Base-by-base conservation (phyloP, 35 echinoderm and acorn worm genomes). In the Acanthaster planci region DNA sequence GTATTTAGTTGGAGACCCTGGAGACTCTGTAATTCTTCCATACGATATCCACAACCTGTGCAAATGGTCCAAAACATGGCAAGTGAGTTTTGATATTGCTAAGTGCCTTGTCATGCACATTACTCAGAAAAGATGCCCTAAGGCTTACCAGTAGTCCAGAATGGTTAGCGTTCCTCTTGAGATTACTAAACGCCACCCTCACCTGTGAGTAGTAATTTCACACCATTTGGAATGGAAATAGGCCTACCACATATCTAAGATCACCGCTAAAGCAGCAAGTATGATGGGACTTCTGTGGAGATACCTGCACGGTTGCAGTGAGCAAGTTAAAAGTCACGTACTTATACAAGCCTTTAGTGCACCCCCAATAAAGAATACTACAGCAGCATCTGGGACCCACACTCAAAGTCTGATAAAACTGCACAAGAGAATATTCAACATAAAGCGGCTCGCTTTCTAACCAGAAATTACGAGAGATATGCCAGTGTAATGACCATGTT, bases 181-280 rank as follows among this genome's bases (percentile, higher is more conserved):
- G 17, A 8, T 16, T 22, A 7, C 59, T 32, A 51, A 77, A 31
- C 29, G 26, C 35, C 39, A 40, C 39, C 18, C 18, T 39, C 77
- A 87, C 67, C 85, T 87, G 16, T 64, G 67, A 53, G 40, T 87
- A n/a, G 17, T 30, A 21, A 21, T 87, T 22, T 51, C 67, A 51
- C 19, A 56, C 27, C 67, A 87, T 51, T 30, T 87, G 32, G 34
- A 12, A 47, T 87, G 85, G 37, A 77, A 87, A 87, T n/a, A n/a
- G n/a, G n/a, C n/a, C n/a, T n/a, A n/a, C n/a, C n/a, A n/a, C 47
- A 87, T 87, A 21, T 78, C 51, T 34, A 37, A 78, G 52, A 40
- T 79, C 36, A 79, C 77, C 77, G 5, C 31, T 7, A 79, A 87
- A 50, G 17, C 67, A 51, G 19, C 40, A 31, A 52, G 21, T 16